Evolutionary conservation across 2,113 vertebrate species (phyloP).

Genomic region (Bos taurus): ARS-UCD2.0 NC_037337.1:48338001-48338500

Average conservation of each 20-base stretch:
- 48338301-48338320: not conserved
- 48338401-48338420: not conserved
- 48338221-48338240: not conserved
- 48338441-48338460: not conserved
- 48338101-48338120: not conserved
- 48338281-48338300: not conserved
- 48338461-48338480: not conserved
- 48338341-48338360: not conserved
- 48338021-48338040: not conserved
- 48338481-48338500: not conserved
- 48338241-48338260: not conserved
- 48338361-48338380: not conserved
- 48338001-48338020: not conserved
- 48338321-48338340: not conserved
- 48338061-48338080: not conserved
- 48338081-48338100: not conserved
- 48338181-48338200: not conserved
- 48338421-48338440: not conserved
- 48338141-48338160: not conserved
- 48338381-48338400: not conserved
- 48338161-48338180: not conserved
- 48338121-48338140: not conserved
- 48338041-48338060: not conserved
- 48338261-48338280: not conserved
- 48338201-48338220: not conserved